Evolutionary conservation across 2,113 vertebrate species (phyloP).

Genomic region (Epinephelus cyanopodus): DNA sequence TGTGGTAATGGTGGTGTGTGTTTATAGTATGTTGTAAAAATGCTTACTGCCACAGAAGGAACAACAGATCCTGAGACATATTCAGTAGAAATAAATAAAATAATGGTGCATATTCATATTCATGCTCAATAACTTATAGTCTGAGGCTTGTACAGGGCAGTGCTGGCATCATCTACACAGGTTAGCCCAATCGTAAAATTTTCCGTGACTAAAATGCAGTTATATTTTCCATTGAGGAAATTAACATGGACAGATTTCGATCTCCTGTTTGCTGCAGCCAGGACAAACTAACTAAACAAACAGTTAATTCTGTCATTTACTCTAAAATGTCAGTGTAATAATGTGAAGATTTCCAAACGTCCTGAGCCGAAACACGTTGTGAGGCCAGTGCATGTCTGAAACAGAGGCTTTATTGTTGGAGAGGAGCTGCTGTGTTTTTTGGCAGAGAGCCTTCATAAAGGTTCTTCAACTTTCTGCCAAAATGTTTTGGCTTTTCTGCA

Average conservation of each 20-base stretch:
- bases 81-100: too few species aligned
- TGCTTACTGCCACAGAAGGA: neutral
- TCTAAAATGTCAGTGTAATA: neutral
- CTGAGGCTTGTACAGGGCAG: neutral
- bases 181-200: neutral
- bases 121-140: too few species aligned
- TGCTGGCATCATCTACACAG: neutral
- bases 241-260: neutral
- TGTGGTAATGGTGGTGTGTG: neutral
- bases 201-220: neutral
- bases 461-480: constrained; percentile 42
- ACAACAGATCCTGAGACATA: neutral
- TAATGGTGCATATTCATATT: too few species aligned
- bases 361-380: neutral
- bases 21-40: neutral
- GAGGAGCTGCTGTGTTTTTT: constrained; percentile 32
- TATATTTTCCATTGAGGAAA: neutral
- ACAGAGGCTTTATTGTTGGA: neutral
- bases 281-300: neutral
- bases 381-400: neutral
- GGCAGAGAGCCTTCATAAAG: constrained; percentile 26
- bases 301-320: neutral
- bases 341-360: neutral
- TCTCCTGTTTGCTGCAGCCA: neutral
- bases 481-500: constrained; percentile 46